Evolutionary conservation across 2,113 vertebrate genomes (phyloP).

Genomic region (Bolborhynchus lineola): DNA sequence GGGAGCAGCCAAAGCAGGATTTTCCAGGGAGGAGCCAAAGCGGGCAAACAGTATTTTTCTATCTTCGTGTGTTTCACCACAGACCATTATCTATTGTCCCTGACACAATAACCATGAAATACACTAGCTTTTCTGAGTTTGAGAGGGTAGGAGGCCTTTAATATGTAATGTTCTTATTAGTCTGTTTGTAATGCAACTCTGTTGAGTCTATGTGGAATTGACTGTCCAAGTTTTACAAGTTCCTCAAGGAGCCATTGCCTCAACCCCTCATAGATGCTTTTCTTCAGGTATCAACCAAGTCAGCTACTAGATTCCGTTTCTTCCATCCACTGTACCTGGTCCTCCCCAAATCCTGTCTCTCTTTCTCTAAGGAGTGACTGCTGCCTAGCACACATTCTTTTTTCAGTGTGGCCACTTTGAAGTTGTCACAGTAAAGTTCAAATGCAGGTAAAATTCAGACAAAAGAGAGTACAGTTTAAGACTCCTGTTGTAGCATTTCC

Average conservation of each 20-base stretch:
- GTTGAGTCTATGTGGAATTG: neutral
- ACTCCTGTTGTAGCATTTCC: neutral
- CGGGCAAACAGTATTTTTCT: too few species aligned
- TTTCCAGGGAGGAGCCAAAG: too few species aligned
- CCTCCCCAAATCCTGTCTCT: neutral
- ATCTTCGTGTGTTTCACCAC: too few species aligned
- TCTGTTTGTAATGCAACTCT: neutral
- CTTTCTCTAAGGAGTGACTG: neutral
- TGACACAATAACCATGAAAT: neutral
- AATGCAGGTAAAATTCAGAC: neutral
- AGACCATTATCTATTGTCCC: too few species aligned
- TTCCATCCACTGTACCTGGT: neutral
- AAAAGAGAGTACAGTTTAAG: neutral
- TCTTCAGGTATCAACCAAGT: neutral
- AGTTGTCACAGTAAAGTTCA: neutral
- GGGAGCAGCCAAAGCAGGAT: too few species aligned
- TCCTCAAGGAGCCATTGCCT: neutral
- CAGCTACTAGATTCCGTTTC: neutral
- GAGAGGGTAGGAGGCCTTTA: neutral
- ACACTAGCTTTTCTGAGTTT: neutral
- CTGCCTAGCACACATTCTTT: neutral
- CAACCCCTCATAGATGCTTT: neutral
- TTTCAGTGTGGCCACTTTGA: neutral
- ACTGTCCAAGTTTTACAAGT: neutral
- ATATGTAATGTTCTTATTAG: neutral